A percentile compares a stretch with the other conserved stretches of the same genome.
Conservation (phyloP, 2,888 invertebrate species). For the Theretra japonica region DNA sequence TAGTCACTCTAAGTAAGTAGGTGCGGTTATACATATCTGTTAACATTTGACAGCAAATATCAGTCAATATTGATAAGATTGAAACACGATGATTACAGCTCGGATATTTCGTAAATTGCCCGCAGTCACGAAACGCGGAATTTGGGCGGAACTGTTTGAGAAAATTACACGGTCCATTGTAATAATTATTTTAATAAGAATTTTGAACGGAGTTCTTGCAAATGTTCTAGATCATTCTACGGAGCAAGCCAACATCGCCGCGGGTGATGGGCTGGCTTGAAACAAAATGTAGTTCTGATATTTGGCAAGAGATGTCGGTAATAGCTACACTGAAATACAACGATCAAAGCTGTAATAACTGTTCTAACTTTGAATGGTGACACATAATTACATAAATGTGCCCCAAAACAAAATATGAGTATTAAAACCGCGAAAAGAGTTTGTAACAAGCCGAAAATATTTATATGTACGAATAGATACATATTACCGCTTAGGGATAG, state of each 20-base stretch:
- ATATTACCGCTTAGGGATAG: neutral
- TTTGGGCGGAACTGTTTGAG: slow-evolving; percentile 10
- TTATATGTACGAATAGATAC: neutral
- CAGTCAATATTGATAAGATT: neutral
- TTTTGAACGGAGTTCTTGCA: neutral
- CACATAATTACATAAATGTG: neutral
- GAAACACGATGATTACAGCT: neutral
- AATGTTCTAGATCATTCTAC: neutral
- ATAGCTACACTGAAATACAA: neutral
- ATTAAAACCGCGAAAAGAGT: neutral
- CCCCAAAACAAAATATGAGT: neutral
- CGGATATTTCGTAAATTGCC: slow-evolving; percentile 12
- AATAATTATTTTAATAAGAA: slow-evolving; percentile 5
- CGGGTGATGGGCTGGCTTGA: neutral
- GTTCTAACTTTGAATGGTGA: neutral
- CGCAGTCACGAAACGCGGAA: slow-evolving; percentile 11
- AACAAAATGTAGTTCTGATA: neutral
- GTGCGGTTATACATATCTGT: neutral
- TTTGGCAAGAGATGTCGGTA: neutral
- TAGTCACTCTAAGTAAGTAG: neutral
- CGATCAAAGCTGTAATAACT: neutral
- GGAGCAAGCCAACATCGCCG: neutral
- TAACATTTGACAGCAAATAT: slow-evolving; percentile 2
- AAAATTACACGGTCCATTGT: slow-evolving; percentile 11
- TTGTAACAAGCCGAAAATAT: too few relatives aligned